Evolutionary conservation across 2,797 vertebrate genomes (phyloP).

Genomic region (Alca torda): DNA sequence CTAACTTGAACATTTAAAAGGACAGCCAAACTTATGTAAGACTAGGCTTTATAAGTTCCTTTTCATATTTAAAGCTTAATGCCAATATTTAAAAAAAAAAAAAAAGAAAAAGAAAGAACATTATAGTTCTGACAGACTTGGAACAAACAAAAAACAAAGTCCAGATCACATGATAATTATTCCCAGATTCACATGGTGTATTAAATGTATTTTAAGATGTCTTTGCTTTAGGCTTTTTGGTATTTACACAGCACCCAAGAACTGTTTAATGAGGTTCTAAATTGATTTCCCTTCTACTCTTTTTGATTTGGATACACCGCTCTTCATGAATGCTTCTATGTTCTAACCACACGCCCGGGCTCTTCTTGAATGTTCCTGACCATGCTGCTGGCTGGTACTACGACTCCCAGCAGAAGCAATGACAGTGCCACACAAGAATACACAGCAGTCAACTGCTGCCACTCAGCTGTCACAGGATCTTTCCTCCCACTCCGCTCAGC

Average conservation of each 20-base stretch:
- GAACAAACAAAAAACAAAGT: neutral
- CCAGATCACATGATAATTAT: neutral
- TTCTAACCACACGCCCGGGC: neutral
- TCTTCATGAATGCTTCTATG: neutral
- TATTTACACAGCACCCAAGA: neutral
- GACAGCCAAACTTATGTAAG: neutral
- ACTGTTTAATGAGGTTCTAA: neutral
- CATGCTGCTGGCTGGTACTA: neutral
- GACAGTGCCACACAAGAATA: neutral
- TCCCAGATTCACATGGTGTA: neutral
- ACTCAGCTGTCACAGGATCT: neutral
- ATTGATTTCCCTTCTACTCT: neutral
- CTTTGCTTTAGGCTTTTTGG: neutral
- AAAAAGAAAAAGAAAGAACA: neutral
- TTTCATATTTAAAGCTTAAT: neutral
- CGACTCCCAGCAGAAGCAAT: neutral
- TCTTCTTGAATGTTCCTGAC: neutral
- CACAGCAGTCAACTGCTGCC: neutral
- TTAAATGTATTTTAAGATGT: neutral
- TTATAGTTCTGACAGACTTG: neutral
- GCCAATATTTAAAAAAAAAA: neutral
- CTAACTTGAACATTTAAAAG: neutral
- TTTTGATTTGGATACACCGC: neutral
- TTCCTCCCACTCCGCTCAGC: neutral
- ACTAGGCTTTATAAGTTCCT: neutral